phyloP scores from a whole-genome alignment of 2,797 vertebrate species.

The Dallia pectoralis region DNA sequence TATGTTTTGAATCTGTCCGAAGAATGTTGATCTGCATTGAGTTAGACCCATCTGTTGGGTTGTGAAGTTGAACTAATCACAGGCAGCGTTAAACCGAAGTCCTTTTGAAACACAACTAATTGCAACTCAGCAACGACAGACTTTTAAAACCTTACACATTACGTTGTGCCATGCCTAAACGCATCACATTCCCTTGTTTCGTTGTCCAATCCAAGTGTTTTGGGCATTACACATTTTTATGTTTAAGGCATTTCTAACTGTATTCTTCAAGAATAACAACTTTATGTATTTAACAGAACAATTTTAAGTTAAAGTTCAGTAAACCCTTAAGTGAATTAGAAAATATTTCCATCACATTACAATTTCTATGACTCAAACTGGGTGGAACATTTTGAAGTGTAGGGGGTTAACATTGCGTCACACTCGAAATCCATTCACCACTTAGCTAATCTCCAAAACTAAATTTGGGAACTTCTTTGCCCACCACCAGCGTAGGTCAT shows the following conservation, averaged over 20 bases:
- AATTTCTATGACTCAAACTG: slow-evolving; percentile 54
- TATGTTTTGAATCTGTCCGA: too few species aligned
- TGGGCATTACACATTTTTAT: too few species aligned
- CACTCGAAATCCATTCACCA: slow-evolving; percentile 44
- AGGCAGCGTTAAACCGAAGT: too few species aligned
- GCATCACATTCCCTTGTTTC: background rate
- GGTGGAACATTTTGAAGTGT: slow-evolving; percentile 4
- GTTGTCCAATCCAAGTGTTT: background rate
- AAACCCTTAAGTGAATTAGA: slow-evolving; percentile 31
- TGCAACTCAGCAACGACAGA: too few species aligned
- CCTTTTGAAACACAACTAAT: too few species aligned
- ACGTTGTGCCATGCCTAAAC: background rate
- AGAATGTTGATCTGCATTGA: too few species aligned
- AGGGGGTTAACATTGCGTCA: slow-evolving; percentile 31
- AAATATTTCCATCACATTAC: slow-evolving; percentile 45
- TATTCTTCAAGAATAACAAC: background rate
- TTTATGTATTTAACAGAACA: background rate
- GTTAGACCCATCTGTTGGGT: too few species aligned
- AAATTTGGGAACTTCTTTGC: slow-evolving; percentile 18
- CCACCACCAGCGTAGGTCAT: slow-evolving; percentile 17
- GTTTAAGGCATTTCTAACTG: background rate
- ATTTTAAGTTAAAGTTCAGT: slow-evolving; percentile 31
- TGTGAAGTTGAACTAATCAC: too few species aligned
- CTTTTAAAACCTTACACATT: too few species aligned
- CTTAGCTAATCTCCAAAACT: slow-evolving; percentile 11